These are phyloP conservation scores for Aurelia sp. DNA, from an alignment of 30 jellyfish, hydroid and myxozoan genomes.

Conservation along the genomic window DNA sequence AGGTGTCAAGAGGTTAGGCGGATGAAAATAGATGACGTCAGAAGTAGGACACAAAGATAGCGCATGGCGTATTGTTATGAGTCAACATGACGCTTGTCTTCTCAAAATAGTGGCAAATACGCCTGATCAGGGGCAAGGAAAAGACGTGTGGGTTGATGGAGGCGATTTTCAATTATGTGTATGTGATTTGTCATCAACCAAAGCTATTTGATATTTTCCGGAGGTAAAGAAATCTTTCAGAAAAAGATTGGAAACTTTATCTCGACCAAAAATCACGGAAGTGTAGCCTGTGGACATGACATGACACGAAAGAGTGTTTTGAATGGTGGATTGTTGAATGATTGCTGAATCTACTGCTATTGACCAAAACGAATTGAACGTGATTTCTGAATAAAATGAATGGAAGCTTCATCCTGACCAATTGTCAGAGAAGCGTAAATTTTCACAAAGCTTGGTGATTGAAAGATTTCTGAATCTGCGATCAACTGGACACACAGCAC, in stretches of 20 bases:
- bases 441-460: no score
- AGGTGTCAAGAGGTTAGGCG: no score
- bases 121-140: neutral
- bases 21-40: neutral
- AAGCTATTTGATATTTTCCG: neutral
- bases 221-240: neutral
- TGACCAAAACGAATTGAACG: no score
- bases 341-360: no score
- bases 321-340: no score
- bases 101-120: no score
- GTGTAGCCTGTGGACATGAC: neutral
- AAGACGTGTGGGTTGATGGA: neutral
- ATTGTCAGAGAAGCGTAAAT: no score
- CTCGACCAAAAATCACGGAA: constrained; percentile 8
- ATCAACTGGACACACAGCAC: no score
- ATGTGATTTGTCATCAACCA: neutral
- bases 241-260: neutral
- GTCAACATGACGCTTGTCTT: neutral
- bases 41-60: neutral
- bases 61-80: neutral
- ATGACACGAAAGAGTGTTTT: no score
- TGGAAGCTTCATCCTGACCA: no score
- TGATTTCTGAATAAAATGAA: no score
- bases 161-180: neutral
- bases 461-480: no score